Percentiles rank a stretch among this genome's conserved stretches.
Evolutionary conservation across 2,113 vertebrate genomes (phyloP).

Genomic region (Lanius ludovicianus): DNA sequence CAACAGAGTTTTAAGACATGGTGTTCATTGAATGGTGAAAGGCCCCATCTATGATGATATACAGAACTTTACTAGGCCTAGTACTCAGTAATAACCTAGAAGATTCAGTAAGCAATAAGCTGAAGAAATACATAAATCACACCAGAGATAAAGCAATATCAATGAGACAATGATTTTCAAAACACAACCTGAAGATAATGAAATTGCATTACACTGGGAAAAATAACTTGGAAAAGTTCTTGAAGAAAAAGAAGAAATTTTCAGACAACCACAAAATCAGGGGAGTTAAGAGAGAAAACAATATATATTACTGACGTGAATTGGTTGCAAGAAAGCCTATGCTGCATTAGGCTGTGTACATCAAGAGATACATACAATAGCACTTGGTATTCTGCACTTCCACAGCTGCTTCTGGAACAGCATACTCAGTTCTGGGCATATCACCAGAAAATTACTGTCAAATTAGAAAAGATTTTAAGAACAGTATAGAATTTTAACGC

Average conservation of each 20-base stretch:
- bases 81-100: neutral
- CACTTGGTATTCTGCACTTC: neutral
- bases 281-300: neutral
- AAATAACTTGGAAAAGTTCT: neutral
- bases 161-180: neutral
- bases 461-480: neutral
- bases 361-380: neutral
- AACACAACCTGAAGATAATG: neutral
- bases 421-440: neutral
- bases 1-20: neutral
- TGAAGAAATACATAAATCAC: neutral
- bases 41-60: neutral
- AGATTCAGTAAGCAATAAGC: neutral
- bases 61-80: neutral
- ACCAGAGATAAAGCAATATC: neutral
- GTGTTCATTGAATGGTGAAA: neutral
- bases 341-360: neutral
- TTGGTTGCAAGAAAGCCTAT: neutral
- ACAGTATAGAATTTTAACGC: neutral
- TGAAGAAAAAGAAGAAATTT: neutral
- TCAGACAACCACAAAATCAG: neutral
- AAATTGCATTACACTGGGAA: neutral
- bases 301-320: neutral
- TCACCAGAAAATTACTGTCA: neutral
- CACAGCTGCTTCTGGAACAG: neutral